Conservation (phyloP, 1,140 invertebrate species). For the Drosophila pectinifera region DNA sequence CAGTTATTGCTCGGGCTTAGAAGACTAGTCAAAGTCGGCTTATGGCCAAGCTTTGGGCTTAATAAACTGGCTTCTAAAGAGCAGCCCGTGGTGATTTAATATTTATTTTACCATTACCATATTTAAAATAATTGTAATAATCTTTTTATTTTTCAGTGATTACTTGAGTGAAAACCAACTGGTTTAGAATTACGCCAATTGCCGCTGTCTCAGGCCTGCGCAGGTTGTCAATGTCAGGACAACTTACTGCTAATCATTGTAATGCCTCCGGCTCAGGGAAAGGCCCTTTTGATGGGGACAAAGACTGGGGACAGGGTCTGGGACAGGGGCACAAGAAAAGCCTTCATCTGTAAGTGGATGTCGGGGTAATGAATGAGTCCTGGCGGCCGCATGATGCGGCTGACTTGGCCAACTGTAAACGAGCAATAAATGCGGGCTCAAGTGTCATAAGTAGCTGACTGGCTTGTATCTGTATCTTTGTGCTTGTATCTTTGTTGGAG, state of each 20-base stretch:
- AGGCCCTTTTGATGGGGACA: slow-evolving; percentile 47
- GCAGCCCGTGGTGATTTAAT: not conserved
- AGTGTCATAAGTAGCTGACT: slow-evolving; percentile 66
- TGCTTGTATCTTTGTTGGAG: slow-evolving; percentile 48
- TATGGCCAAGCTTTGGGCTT: slow-evolving; percentile 8
- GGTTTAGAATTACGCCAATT: no score
- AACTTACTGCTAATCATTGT: slow-evolving; percentile 61
- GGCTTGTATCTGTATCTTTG: slow-evolving; percentile 49
- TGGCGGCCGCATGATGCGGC: slow-evolving; percentile 61
- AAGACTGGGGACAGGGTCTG: not conserved
- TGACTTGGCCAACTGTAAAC: slow-evolving; percentile 76
- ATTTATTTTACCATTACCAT: no score
- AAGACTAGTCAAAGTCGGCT: slow-evolving; percentile 60
- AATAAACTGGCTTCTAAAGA: no score
- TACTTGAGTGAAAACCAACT: not conserved
- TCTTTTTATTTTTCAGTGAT: not conserved
- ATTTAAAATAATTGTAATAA: no score
- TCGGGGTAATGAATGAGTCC: slow-evolving; percentile 58
- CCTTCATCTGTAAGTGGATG: slow-evolving; percentile 56
- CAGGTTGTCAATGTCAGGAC: slow-evolving; percentile 67
- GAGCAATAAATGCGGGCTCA: slow-evolving; percentile 73
- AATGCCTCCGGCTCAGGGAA: slow-evolving; percentile 14
- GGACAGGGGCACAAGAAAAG: slow-evolving; percentile 26
- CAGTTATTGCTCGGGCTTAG: slow-evolving; percentile 5
- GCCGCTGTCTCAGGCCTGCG: not conserved